phyloP scores from a whole-genome alignment of 2,113 vertebrate species.

The Brachyhypopomus gauderio region DNA sequence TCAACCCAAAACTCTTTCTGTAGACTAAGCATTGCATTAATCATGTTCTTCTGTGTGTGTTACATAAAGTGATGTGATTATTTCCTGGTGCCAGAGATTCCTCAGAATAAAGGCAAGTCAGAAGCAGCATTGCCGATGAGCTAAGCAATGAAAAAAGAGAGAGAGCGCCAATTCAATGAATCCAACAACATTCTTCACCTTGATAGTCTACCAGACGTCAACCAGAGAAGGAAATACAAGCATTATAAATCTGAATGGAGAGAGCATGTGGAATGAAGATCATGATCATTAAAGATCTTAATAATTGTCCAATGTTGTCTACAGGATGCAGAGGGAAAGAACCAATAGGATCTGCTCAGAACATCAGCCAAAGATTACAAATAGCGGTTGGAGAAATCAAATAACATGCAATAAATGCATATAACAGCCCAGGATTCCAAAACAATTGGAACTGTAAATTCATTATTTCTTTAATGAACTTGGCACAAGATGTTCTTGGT shows the following conservation, averaged over 20 bases:
- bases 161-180: constrained; percentile 29
- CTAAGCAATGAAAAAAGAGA: constrained; percentile 46
- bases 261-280: constrained; percentile 52
- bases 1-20: constrained; percentile 20
- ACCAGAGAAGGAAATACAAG: constrained; percentile 33
- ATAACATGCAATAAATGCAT: constrained; percentile 18
- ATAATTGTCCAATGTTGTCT: constrained; percentile 46
- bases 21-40: constrained; percentile 11
- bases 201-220: constrained; percentile 16
- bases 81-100: constrained; percentile 37
- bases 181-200: constrained; percentile 22
- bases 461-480: constrained; percentile 40
- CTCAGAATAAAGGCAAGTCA: constrained; percentile 33
- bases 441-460: constrained; percentile 24
- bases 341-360: constrained; percentile 42
- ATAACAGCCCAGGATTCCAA: constrained; percentile 37
- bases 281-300: constrained; percentile 38
- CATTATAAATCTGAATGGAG: constrained; percentile 25
- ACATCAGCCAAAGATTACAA: constrained; percentile 41
- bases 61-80: constrained; percentile 39
- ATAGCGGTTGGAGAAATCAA: constrained; percentile 43
- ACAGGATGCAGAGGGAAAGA: constrained; percentile 38
- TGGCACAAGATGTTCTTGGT: constrained; percentile 66
- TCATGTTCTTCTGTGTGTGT: constrained; percentile 25
- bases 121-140: constrained; percentile 23